Percentiles rank a stretch among this genome's conserved stretches.
These are phyloP conservation scores for Xenopus laevis DNA, from an alignment of 2,113 vertebrate species.

Conservation along the genomic window DNA sequence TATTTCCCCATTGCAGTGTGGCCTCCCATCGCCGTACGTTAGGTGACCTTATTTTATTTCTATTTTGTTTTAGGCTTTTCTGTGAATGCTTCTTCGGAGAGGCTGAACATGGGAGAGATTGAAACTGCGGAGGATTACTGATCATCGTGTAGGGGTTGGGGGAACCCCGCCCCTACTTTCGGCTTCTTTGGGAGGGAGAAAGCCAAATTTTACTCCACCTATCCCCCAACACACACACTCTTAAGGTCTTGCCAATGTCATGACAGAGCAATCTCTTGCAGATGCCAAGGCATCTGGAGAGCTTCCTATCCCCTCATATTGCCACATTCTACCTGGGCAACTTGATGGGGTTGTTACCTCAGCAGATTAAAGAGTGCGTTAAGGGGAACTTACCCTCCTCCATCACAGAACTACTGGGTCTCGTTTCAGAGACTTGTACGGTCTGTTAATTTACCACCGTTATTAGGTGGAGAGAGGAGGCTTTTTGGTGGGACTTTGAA, in stretches of 20 bases:
- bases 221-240: slow-evolving; percentile 28
- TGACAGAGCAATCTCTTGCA: slow-evolving; percentile 11
- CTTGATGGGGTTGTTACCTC: slow-evolving; percentile 15
- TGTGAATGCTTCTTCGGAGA: slow-evolving; percentile 94
- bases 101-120: slow-evolving; percentile 98
- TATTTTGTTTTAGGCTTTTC: slow-evolving; percentile 83
- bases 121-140: slow-evolving; percentile 97
- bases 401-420: slow-evolving; percentile 34
- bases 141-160: slow-evolving; percentile 55
- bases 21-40: no score
- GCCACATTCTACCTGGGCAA: neutral
- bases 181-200: slow-evolving; percentile 26
- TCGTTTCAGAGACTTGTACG: slow-evolving; percentile 42
- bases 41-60: neutral
- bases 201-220: slow-evolving; percentile 30
- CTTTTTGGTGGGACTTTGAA: slow-evolving; percentile 37
- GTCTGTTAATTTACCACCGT: slow-evolving; percentile 42
- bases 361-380: slow-evolving; percentile 15
- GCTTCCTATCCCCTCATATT: neutral
- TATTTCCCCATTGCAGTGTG: no score
- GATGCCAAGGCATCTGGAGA: slow-evolving; percentile 1
- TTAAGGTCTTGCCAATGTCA: slow-evolving; percentile 11
- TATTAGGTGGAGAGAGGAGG: slow-evolving; percentile 42
- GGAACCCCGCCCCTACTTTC: slow-evolving; percentile 24
- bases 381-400: slow-evolving; percentile 18